A percentile compares a stretch with the other conserved stretches of the same genome.
phyloP scores from a whole-genome alignment of 2,888 invertebrate genomes.

The Agrochola macilenta region DNA sequence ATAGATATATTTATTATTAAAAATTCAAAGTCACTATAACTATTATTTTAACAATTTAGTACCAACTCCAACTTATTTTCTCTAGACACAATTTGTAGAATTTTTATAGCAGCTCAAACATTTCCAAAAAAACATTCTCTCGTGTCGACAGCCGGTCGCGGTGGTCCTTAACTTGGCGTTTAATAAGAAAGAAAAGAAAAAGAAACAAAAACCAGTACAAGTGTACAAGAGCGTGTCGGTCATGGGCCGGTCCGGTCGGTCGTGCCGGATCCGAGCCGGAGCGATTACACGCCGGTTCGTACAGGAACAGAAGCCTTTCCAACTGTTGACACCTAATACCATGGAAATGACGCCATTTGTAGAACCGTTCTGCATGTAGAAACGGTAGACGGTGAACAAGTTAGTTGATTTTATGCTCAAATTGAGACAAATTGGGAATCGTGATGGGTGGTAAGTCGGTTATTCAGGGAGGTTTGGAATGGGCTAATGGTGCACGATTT shows the following conservation, averaged over 20 bases:
- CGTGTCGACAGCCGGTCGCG: constrained; percentile 49
- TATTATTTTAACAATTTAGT: neutral
- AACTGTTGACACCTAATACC: constrained; percentile 53
- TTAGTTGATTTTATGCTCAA: constrained; percentile 44
- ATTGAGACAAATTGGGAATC: constrained; percentile 50
- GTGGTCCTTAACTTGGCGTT: constrained; percentile 63
- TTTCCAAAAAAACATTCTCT: constrained; percentile 27
- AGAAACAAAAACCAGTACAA: neutral
- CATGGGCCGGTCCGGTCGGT: constrained; percentile 9
- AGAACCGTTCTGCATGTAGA: constrained; percentile 19
- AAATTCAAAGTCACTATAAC: no score
- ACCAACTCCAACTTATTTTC: neutral
- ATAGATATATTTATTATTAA: neutral
- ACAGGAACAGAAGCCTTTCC: constrained; percentile 52
- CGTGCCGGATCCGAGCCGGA: constrained; percentile 33
- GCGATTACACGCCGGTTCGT: constrained; percentile 49
- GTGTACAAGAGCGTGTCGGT: constrained; percentile 47
- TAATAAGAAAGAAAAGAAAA: constrained; percentile 29
- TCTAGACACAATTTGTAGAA: neutral
- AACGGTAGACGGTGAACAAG: neutral
- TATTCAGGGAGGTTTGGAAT: neutral
- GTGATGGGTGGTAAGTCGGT: constrained; percentile 39
- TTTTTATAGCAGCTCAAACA: neutral
- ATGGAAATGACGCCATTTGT: constrained; percentile 34
- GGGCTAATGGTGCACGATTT: neutral